Conservation (phyloP, 2,113 vertebrate genomes). For the Cyanistes caeruleus region DNA sequence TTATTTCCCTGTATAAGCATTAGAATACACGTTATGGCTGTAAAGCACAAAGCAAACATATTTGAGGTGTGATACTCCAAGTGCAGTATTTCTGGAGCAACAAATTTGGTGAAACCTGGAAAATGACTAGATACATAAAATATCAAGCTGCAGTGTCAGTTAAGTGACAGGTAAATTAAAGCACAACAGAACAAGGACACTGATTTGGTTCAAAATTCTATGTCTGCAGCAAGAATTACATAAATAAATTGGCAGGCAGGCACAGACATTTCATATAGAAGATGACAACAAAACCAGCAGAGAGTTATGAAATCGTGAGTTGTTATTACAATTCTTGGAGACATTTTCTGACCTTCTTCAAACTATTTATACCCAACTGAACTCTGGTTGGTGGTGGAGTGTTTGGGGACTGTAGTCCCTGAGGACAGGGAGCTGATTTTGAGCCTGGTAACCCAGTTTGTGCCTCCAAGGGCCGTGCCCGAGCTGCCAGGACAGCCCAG, state of each 20-base stretch:
- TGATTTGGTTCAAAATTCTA: slow-evolving; percentile 48
- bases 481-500: neutral
- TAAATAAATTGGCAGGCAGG: slow-evolving; percentile 38
- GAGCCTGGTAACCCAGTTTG: neutral
- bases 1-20: neutral
- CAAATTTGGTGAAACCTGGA: slow-evolving; percentile 1
- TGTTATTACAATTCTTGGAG: neutral
- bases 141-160: slow-evolving; percentile 20
- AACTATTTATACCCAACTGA: neutral
- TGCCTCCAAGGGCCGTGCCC: neutral
- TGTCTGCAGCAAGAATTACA: slow-evolving; percentile 34
- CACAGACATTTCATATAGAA: slow-evolving; percentile 3
- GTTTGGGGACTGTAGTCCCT: fast-evolving
- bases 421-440: neutral
- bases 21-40: neutral
- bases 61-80: neutral
- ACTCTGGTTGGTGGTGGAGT: fast-evolving
- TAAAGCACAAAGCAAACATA: neutral
- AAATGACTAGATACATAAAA: slow-evolving; percentile 33
- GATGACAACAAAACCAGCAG: slow-evolving; percentile 5
- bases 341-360: neutral
- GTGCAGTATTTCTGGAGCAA: slow-evolving; percentile 6
- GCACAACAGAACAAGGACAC: slow-evolving; percentile 11
- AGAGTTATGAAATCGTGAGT: neutral
- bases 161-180: slow-evolving; percentile 52